These are phyloP conservation scores for Coccyzus lansbergi DNA, from an alignment of 2,797 vertebrate species.

Conservation along the genomic window DNA sequence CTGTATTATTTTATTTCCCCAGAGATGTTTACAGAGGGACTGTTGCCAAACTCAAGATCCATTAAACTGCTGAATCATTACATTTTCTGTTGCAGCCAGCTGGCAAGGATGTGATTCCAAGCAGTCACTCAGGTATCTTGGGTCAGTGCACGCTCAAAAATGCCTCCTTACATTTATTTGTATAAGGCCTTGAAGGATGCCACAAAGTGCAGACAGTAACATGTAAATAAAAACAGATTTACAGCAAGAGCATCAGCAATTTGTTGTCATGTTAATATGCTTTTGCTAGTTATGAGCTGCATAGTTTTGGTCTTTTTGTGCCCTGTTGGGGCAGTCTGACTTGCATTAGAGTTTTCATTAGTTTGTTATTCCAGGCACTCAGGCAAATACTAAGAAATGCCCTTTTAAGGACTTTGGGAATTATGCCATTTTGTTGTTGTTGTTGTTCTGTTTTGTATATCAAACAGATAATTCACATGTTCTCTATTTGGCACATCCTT, in stretches of 20 bases:
- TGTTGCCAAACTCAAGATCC: slow-evolving; percentile 67
- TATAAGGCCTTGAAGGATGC: slow-evolving; percentile 62
- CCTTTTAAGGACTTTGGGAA: slow-evolving; percentile 63
- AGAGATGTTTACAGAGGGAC: slow-evolving; percentile 34
- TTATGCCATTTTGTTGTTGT: not conserved
- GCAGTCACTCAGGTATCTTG: slow-evolving; percentile 54
- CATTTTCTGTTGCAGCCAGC: slow-evolving; percentile 62
- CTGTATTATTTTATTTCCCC: slow-evolving; percentile 71
- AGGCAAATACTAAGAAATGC: slow-evolving; percentile 33
- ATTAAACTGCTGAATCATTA: slow-evolving; percentile 76
- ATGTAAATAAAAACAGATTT: slow-evolving; percentile 54
- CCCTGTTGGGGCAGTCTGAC: not conserved
- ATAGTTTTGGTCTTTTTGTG: not conserved
- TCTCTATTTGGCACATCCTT: not conserved
- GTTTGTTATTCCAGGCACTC: slow-evolving; percentile 48
- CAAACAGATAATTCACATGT: slow-evolving; percentile 44
- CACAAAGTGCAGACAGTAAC: slow-evolving; percentile 24
- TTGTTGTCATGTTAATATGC: not conserved
- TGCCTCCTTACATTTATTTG: slow-evolving; percentile 66
- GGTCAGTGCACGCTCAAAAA: slow-evolving; percentile 46
- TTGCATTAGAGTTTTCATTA: slow-evolving; percentile 37
- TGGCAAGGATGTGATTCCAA: slow-evolving; percentile 58
- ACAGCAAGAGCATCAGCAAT: not conserved
- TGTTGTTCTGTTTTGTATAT: not conserved
- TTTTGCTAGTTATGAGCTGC: not conserved